phyloP scores from a whole-genome alignment of 2,797 vertebrate species.

The Tenualosa ilisha region DNA sequence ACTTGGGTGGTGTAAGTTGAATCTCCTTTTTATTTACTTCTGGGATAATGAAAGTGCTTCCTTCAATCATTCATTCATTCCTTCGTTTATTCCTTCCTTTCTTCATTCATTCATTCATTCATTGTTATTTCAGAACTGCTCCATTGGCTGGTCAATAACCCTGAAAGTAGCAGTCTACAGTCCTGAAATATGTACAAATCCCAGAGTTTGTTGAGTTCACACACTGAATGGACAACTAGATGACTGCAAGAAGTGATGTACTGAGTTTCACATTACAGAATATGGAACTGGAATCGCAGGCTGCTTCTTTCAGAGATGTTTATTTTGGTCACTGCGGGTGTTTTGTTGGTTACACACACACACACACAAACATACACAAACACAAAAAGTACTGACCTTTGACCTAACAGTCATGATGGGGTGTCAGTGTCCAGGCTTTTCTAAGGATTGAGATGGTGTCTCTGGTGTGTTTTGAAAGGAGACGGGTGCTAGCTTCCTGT shows the following conservation, averaged over 20 bases:
- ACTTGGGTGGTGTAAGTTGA: neutral
- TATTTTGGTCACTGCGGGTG: neutral
- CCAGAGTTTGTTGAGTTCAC: neutral
- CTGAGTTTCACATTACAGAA: neutral
- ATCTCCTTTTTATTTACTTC: neutral
- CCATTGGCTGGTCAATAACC: neutral
- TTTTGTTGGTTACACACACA: constrained; percentile 3
- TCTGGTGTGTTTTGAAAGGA: neutral
- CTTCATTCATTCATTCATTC: neutral
- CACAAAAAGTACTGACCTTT: neutral
- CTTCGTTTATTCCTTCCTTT: neutral
- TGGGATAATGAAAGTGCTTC: neutral
- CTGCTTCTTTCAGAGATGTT: neutral
- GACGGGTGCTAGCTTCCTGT: neutral
- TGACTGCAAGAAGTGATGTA: neutral
- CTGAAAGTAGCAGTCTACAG: neutral
- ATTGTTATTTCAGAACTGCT: neutral
- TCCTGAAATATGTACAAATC: neutral
- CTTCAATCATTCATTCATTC: neutral
- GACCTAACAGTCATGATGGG: neutral
- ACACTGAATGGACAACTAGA: neutral
- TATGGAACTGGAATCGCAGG: neutral
- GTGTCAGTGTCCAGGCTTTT: neutral
- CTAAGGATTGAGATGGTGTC: neutral
- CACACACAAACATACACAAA: neutral